These are phyloP conservation scores for Drosophila eohydei DNA, from an alignment of 2,888 invertebrate species.

Conservation along the genomic window DNA sequence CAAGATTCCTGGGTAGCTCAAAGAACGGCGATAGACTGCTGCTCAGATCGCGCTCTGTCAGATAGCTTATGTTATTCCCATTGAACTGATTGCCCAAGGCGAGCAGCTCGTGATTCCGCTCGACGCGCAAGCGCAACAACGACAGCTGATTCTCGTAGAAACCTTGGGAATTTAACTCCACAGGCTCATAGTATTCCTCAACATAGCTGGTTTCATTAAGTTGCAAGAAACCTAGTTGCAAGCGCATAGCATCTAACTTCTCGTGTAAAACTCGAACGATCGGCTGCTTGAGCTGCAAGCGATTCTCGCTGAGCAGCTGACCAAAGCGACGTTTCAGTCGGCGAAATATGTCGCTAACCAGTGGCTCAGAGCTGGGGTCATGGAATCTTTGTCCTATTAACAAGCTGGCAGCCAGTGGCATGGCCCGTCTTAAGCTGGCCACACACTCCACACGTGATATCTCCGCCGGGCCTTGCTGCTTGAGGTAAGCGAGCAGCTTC, in stretches of 20 bases:
- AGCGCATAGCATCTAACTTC: constrained; percentile 75
- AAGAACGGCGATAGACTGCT: constrained; percentile 82
- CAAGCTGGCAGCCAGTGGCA: constrained; percentile 82
- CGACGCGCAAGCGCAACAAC: constrained; percentile 68
- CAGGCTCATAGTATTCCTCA: constrained; percentile 70
- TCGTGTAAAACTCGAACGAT: constrained; percentile 71
- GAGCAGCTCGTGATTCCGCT: constrained; percentile 64
- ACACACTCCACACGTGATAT: constrained; percentile 78
- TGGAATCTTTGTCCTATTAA: constrained; percentile 78
- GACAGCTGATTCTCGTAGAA: constrained; percentile 82
- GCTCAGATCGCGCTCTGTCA: constrained; percentile 68
- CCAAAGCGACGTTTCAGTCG: constrained; percentile 73
- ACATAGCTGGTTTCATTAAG: constrained; percentile 69
- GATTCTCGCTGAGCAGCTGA: constrained; percentile 71
- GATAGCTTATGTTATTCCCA: constrained; percentile 54
- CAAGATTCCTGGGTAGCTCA: constrained; percentile 77
- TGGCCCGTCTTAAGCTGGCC: constrained; percentile 76
- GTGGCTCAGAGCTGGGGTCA: constrained; percentile 56
- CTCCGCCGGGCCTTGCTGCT: constrained; percentile 79
- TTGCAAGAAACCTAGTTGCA: constrained; percentile 79
- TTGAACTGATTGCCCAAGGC: constrained; percentile 25
- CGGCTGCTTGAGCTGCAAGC: constrained; percentile 68
- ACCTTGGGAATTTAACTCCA: constrained; percentile 66
- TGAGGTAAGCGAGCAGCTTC: constrained; percentile 76
- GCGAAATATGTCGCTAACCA: constrained; percentile 65